These are phyloP conservation scores for Myzus persicae DNA, from an alignment of 1,140 invertebrate species.

Conservation along the genomic window DNA sequence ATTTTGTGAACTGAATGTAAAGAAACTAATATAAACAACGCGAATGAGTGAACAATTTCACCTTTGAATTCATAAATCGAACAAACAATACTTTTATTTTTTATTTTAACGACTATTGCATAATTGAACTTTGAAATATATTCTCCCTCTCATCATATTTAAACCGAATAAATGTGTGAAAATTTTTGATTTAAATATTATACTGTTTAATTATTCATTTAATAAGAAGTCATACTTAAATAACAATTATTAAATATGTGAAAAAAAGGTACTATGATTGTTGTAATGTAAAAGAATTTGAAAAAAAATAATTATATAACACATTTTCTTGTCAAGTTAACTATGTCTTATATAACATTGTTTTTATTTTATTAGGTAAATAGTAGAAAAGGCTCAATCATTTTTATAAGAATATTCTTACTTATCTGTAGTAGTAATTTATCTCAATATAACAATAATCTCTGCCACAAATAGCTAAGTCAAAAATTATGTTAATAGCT, in stretches of 20 bases:
- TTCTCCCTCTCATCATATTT: background rate
- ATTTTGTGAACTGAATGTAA: background rate
- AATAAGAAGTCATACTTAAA: background rate
- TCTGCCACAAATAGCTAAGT: no score
- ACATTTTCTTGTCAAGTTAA: background rate
- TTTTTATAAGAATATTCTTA: background rate
- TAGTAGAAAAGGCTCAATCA: background rate
- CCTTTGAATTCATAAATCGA: background rate
- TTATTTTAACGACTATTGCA: background rate
- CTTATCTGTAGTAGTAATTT: no score
- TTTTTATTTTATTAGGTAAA: background rate
- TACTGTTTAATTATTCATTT: background rate
- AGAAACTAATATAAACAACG: background rate
- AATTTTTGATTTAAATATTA: background rate
- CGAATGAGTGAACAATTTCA: background rate
- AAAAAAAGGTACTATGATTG: background rate
- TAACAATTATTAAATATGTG: background rate
- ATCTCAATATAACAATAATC: no score
- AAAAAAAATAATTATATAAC: background rate
- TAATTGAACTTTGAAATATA: background rate
- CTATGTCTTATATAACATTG: background rate
- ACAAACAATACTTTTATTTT: conserved; percentile 6
- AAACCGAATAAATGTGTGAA: background rate
- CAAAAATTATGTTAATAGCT: no score
- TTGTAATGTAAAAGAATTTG: background rate